Base-by-base conservation (phyloP, 2,888 invertebrate species). In the Dynastes hyllus region DNA sequence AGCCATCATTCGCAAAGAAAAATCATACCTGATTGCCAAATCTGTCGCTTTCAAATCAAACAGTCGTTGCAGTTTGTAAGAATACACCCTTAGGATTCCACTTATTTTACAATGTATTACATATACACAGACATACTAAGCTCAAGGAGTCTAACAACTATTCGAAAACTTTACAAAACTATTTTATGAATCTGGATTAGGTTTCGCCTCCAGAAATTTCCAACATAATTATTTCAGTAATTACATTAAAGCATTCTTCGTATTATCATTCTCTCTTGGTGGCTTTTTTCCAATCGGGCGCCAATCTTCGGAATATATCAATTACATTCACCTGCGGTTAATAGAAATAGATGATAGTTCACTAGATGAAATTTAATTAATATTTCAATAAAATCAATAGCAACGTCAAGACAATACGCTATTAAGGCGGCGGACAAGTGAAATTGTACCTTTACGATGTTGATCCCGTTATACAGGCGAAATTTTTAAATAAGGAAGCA, bases 331-430 rank as follows among this genome's bases (percentile, higher is more conserved):
- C 77, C 58, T 45, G 55, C 37, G 58, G n/a, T 40, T 77, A 77
- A 77, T 77, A 61, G 77, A 66, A 69, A 40, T 58, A 61, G 65
- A 65, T 76, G 55, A 27, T 69, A 27, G 69, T 40, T 75, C 40
- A 45, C 61, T 75, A 45, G 73, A 61, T 61, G 73, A 40, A 77
- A 67, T 66, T 73, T 73, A 78, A 78, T 78, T 78, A 78, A 78
- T 78, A 75, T 73, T 73, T 78, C 78, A 78, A 73, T 73, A 78
- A 78, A 75, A 78, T 73, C 78, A 73, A 78, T 78, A 78, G 71
- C 66, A 55, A 50, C 45, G 50, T 40, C 45, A 73, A 73, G 40
- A 73, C 78, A 78, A 73, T 78, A 75, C 75, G 65, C 77, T 73
- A 78, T 66, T 78, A 67, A 53, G 37, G 53, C 55, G 73, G 53